phyloP scores from a whole-genome alignment of 2,888 invertebrate species.

The Drosophila gaucha region DNA sequence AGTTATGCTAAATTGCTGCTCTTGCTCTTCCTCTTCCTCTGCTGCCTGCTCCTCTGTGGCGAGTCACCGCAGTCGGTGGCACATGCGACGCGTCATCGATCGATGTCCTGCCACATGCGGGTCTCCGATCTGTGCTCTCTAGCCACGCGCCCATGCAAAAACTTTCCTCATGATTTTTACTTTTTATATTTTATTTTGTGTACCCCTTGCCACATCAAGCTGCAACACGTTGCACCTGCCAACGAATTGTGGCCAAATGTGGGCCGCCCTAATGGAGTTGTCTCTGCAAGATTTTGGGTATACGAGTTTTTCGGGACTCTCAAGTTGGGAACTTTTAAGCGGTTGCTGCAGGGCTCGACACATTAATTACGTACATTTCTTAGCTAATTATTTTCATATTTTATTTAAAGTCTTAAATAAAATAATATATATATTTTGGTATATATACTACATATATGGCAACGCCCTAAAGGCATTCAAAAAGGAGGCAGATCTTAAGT shows the following conservation, averaged over 20 bases:
- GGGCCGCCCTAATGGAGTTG: slow-evolving; percentile 78
- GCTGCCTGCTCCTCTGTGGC: slow-evolving; percentile 5
- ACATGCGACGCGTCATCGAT: slow-evolving; percentile 64
- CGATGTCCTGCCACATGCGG: slow-evolving; percentile 56
- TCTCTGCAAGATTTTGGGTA: slow-evolving; percentile 46
- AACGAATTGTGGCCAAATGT: slow-evolving; percentile 48
- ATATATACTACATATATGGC: background rate
- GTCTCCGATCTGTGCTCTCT: slow-evolving; percentile 23
- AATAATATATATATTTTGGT: slow-evolving; percentile 26
- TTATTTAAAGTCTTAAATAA: slow-evolving; percentile 46
- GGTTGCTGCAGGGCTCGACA: slow-evolving; percentile 37
- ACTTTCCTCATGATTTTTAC: slow-evolving; percentile 70
- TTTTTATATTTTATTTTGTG: too few species aligned
- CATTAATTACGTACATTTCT: slow-evolving; percentile 47
- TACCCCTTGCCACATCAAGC: slow-evolving; percentile 25
- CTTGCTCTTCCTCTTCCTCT: background rate
- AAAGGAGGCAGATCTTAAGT: slow-evolving; percentile 27
- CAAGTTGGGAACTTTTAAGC: slow-evolving; percentile 7
- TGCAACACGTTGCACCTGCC: slow-evolving; percentile 62
- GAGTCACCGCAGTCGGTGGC: slow-evolving; percentile 23
- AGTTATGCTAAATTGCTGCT: slow-evolving; percentile 73
- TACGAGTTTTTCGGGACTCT: slow-evolving; percentile 26
- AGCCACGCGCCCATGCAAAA: slow-evolving; percentile 55
- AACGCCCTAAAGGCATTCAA: slow-evolving; percentile 7
- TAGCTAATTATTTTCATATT: slow-evolving; percentile 65